Evolutionary conservation across 2,888 invertebrate genomes (phyloP).

Genomic region (Nezara viridula): DNA sequence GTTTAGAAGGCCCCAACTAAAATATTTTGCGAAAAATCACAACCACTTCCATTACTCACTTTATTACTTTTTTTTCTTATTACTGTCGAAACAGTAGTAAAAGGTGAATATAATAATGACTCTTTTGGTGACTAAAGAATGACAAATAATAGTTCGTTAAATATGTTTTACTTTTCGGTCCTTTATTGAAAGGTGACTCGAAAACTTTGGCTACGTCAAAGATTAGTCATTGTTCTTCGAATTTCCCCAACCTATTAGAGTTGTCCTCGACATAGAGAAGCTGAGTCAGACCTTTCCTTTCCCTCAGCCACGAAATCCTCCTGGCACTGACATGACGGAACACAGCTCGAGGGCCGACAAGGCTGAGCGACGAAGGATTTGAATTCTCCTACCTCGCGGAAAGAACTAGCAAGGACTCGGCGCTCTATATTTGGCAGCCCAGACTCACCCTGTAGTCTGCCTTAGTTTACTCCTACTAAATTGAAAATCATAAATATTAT

Average conservation of each 20-base stretch:
- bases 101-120: not conserved
- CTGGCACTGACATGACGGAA: not conserved
- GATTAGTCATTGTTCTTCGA: not conserved
- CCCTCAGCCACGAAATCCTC: not conserved
- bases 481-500: too few relatives aligned
- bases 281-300: not conserved
- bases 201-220: not conserved
- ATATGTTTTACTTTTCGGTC: too few relatives aligned
- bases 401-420: not conserved
- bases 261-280: not conserved
- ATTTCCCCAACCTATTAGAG: not conserved
- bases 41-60: too few relatives aligned
- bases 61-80: too few relatives aligned
- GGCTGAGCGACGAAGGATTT: not conserved
- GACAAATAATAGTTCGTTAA: not conserved
- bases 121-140: not conserved
- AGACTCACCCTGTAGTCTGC: not conserved
- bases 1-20: too few relatives aligned
- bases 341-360: not conserved
- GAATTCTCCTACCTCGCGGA: not conserved
- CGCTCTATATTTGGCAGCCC: not conserved
- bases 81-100: too few relatives aligned
- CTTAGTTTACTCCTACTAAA: too few relatives aligned
- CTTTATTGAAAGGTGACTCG: not conserved
- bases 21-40: too few relatives aligned